phyloP scores from a whole-genome alignment of 1,140 invertebrate genomes.

The Choristoneura fumiferana region DNA sequence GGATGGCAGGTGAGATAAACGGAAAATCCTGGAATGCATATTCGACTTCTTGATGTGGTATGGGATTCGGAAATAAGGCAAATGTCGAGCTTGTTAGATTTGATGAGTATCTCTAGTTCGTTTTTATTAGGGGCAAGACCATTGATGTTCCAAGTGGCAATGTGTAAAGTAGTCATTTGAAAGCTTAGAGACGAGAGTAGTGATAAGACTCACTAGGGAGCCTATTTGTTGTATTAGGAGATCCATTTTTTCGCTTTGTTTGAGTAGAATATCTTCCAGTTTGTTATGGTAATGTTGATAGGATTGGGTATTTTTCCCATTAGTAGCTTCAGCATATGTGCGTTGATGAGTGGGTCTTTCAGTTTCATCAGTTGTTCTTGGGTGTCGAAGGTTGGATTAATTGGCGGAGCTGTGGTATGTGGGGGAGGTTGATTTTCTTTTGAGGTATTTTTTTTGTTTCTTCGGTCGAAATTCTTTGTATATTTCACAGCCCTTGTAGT shows the following conservation, averaged over 20 bases:
- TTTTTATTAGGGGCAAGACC: not conserved
- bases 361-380: not conserved
- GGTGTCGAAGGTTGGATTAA: no score
- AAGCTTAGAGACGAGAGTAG: slow-evolving; percentile 27
- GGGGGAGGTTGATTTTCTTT: not conserved
- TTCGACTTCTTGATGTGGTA: not conserved
- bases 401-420: no score
- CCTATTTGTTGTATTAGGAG: slow-evolving; percentile 38
- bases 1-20: slow-evolving; percentile 27
- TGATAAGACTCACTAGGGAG: slow-evolving; percentile 31
- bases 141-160: slow-evolving; percentile 18
- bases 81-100: not conserved
- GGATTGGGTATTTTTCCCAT: not conserved
- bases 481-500: slow-evolving; percentile 15
- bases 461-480: slow-evolving; percentile 6
- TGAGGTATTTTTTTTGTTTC: not conserved
- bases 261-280: slow-evolving; percentile 24
- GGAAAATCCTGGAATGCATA: not conserved
- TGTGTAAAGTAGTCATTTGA: slow-evolving; percentile 22
- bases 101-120: not conserved
- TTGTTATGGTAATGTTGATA: not conserved
- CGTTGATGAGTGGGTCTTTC: not conserved
- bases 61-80: slow-evolving; percentile 20
- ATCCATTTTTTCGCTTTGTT: slow-evolving; percentile 34
- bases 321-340: not conserved